Evolutionary conservation across 1,140 invertebrate species (phyloP), one percentile per base, ranked within the genome.

Genomic region (Diachasmimorpha longicaudata): DNA sequence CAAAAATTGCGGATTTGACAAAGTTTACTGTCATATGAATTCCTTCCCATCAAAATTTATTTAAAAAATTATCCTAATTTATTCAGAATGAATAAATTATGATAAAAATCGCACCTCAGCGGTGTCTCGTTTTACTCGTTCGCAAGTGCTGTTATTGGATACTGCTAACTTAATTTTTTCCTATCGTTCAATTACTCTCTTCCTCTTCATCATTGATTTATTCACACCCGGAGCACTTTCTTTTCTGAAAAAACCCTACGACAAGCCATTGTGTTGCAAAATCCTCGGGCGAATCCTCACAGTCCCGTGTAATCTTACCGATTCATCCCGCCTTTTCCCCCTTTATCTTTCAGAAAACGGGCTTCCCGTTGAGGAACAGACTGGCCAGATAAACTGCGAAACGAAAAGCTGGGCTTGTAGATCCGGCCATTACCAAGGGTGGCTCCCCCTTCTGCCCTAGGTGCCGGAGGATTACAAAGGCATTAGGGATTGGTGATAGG

Each of bases 401-500:
- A 77, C 66, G 71, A 77, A 73, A 72, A 76, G 19, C 52, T 25
- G 11, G 42, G 21, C 19, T 37, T 21, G 58, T 31, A 70, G 44
- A 77, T 77, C 67, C 67, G 37, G 48, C 67, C 31, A 63, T 76
- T 55, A 68, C 72, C 19, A 46, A 39, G 73, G 73, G 63, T 74
- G 42, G 44, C n/a, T 37, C 23, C 67, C 14, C 42, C 19, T 5
- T 19, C 6, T 44, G 14, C 13, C 36, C 58, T 16, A 25, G 42
- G 71, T 55, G 16, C 44, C 31, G 70, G 42, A 72, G 72, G 73
- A 75, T 75, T 78, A 78, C 70, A 68, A 14, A 48, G 19, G 72
- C 72, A 77, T 77, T 77, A 75, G 77, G 48, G 77, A 75, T 78
- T 72, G 48, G 37, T 48, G 48, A 70, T 70, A 67, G 39, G 63